phyloP scores from a whole-genome alignment of 2,113 vertebrate genomes.

The Rhizomys pruinosus region DNA sequence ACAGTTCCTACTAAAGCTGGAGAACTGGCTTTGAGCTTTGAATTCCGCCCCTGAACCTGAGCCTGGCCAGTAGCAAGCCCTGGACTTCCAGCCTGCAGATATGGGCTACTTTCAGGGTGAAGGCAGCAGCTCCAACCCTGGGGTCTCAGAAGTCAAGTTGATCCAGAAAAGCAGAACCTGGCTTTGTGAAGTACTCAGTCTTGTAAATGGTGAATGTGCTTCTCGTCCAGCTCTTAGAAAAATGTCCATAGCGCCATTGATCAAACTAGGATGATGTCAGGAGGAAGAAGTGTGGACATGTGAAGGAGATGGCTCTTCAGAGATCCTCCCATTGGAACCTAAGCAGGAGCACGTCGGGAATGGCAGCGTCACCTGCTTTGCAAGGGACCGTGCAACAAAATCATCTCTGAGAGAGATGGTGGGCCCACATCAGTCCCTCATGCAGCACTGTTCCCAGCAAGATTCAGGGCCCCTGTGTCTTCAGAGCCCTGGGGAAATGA shows the following conservation, averaged over 20 bases:
- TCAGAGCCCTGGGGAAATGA: background rate
- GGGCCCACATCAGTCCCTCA: no score
- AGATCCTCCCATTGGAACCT: no score
- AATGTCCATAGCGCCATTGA: background rate
- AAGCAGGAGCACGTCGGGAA: no score
- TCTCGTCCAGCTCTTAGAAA: background rate
- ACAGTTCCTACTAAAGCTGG: no score
- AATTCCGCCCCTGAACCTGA: no score
- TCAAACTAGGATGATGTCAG: background rate
- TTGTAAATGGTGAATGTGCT: background rate
- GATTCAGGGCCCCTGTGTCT: background rate
- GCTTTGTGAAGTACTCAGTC: background rate
- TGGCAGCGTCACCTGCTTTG: background rate
- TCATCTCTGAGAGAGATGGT: background rate
- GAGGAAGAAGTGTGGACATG: no score
- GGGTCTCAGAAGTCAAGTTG: background rate
- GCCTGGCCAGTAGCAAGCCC: background rate
- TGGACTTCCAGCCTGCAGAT: no score
- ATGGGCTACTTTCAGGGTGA: no score
- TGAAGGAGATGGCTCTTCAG: no score
- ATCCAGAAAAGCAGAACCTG: rapidly evolving
- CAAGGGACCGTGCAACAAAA: background rate
- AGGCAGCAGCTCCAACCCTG: background rate
- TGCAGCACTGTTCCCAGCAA: rapidly evolving
- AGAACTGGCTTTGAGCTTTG: background rate